Conservation (phyloP, 2,797 vertebrate genomes). For the Siniperca scherzeri region DNA sequence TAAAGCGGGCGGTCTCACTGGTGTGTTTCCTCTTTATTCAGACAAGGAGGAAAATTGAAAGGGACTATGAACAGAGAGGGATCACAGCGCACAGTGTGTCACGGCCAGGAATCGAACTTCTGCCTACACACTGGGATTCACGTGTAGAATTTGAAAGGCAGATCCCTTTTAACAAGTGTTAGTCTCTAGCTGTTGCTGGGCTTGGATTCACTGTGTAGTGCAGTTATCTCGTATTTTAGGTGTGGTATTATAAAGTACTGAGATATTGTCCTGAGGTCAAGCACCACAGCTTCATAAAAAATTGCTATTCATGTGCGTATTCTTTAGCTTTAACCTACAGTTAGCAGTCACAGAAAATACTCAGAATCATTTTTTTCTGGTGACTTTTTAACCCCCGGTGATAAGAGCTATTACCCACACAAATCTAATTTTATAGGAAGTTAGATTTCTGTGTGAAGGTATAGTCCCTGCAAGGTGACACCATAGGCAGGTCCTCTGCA, state of each 20-base stretch:
- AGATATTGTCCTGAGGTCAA: constrained; percentile 47
- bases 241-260: constrained; percentile 41
- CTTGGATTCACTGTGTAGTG: constrained; percentile 23
- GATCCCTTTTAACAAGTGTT: constrained; percentile 50
- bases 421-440: not conserved
- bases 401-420: constrained; percentile 12
- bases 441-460: constrained; percentile 11
- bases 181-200: constrained; percentile 20
- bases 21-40: constrained; percentile 77
- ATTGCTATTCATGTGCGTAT: not conserved
- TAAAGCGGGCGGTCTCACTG: constrained; percentile 63
- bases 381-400: constrained; percentile 10
- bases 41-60: constrained; percentile 69
- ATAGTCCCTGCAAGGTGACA: constrained; percentile 29
- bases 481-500: constrained; percentile 30
- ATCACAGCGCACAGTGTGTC: constrained; percentile 63
- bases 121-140: constrained; percentile 52
- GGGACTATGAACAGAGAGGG: constrained; percentile 63
- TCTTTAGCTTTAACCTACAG: constrained; percentile 22
- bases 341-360: constrained; percentile 7
- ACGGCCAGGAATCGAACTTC: constrained; percentile 58
- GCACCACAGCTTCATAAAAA: constrained; percentile 6
- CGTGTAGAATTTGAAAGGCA: constrained; percentile 45
- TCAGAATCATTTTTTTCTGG: not conserved
- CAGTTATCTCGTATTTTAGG: constrained; percentile 31